Evolutionary conservation across 2,888 invertebrate genomes (phyloP).

Genomic region (Tenthredo scrophulariae): DNA sequence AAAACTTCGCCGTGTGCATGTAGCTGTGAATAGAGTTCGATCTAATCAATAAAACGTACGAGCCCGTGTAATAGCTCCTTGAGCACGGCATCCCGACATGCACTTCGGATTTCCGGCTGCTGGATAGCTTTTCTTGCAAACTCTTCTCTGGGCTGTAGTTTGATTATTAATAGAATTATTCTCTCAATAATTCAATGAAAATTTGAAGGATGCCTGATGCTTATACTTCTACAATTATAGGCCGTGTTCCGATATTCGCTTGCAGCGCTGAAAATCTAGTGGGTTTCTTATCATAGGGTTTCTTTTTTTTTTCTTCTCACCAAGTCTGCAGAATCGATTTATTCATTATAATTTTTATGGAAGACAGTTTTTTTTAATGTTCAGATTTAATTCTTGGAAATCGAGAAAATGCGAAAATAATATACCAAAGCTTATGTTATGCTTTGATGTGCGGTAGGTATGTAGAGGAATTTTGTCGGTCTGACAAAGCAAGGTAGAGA

Average conservation of each 20-base stretch:
- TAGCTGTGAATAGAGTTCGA: constrained; percentile 26
- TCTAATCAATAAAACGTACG: constrained; percentile 37
- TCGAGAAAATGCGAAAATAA: not conserved
- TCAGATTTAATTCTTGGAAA: not conserved
- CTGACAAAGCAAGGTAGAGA: not conserved
- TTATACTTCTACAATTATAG: too few relatives aligned
- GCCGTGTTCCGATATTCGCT: too few relatives aligned
- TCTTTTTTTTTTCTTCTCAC: too few relatives aligned
- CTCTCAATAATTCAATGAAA: not conserved
- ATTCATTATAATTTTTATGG: not conserved
- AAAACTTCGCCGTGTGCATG: not conserved
- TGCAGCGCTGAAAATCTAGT: too few relatives aligned
- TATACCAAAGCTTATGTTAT: not conserved
- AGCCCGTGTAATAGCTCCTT: constrained; percentile 35
- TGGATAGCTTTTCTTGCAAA: not conserved
- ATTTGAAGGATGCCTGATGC: too few relatives aligned
- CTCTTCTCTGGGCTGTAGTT: not conserved
- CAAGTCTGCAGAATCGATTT: not conserved
- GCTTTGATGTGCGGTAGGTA: not conserved
- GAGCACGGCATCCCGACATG: constrained; percentile 42
- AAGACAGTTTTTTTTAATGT: not conserved
- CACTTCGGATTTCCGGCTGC: constrained; percentile 32
- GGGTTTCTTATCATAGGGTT: too few relatives aligned
- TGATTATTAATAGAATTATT: not conserved
- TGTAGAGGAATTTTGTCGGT: not conserved